Base-by-base conservation (phyloP, 2,113 vertebrate genomes). In the Notarius lentiginosus region DNA sequence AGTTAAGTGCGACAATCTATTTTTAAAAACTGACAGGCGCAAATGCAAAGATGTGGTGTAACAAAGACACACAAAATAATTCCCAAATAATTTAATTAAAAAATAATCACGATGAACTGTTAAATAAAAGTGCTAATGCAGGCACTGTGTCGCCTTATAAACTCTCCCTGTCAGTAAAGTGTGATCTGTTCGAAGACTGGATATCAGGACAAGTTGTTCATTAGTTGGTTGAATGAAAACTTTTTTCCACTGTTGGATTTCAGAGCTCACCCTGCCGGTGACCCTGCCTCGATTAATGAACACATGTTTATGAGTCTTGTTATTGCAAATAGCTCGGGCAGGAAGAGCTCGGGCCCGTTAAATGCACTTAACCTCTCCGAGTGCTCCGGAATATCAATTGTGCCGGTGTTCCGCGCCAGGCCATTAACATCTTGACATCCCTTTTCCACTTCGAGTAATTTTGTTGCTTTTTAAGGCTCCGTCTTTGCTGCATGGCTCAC, bases 381-480 rank as follows among this genome's bases (percentile, higher is more conserved):
- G 82, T 60, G 70, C 83, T 75, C 65, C 41, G 60, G 88, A 89
- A 91, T 91, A 91, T 88, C 88, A 91, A 90, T 89, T 89, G 84
- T 86, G 65, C 53, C 72, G 0, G 18, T 56, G 47, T 87, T 72
- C 61, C 77, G 75, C 72, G n/a, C 12, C 72, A 58, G 55, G 34
- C 79, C 85, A 88, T 91, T 91, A 91, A 91, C 87, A 87, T 88
- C 84, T 60, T 91, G 86, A 91, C 90, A 90, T 61, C 77, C 68
- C 60, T 82, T 84, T 84, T 83, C 88, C 90, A 87, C 90, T 88
- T 76, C 79, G 88, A 87, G 83, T 91, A 81, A 87, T 89, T 89
- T 84, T 65, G 66, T 27, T 61, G 24, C 65, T 55, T 89, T 89
- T 90, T 88, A 89, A 86, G n/a, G 90, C 65, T 84, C 87, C 82